Base-by-base conservation (phyloP, 2,113 vertebrate species). In the Tor tambroides region DNA sequence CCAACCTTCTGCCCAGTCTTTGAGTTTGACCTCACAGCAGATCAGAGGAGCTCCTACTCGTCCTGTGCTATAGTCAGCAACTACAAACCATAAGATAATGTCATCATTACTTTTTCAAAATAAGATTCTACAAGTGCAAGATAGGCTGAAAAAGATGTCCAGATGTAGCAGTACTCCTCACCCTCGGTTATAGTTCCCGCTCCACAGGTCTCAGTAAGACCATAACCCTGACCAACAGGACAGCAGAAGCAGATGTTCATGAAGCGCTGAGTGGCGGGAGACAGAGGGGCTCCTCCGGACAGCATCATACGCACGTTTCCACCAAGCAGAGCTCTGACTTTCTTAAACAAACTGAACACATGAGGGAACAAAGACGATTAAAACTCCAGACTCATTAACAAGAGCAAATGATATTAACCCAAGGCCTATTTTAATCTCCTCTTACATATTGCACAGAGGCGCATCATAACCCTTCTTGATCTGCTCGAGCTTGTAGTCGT, bases 191-290 rank as follows among this genome's bases (percentile, higher is more conserved):
- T 98, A 83, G 97, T 98, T 72, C 97, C 98, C 15, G 98, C 98
- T 59, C 98, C 98, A 86, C 98, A 99, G 0, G 98, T 98, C 91
- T 99, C 98, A 5, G 98, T 99, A 46, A 99, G 93, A 49, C 98
- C 98, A 10, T 99, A 99, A 63, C 98, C 98, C 88, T 99, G 98
- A 10, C 98, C 97, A 90, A 99, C 96, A 0, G 98, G 98, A 67
- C 98, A 99, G 89, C 98, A 99, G 93, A 99, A 99, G 67, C 98
- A 99, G 80, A 99, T 96, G 82, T 99, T 99, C 98, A 99, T 99
- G 90, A 99, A 99, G 28, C 98, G 94, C 56, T 99, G 98, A 5
- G 98, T 99, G 0, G 95, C 96, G 0, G 97, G 89, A 0, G 98
- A 99, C 65, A 99, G 94, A 0, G 98, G 98, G 0, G 98, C 98